Conservation (phyloP, 2,797 vertebrate species). For the Macrochelys suwanniensis region DNA sequence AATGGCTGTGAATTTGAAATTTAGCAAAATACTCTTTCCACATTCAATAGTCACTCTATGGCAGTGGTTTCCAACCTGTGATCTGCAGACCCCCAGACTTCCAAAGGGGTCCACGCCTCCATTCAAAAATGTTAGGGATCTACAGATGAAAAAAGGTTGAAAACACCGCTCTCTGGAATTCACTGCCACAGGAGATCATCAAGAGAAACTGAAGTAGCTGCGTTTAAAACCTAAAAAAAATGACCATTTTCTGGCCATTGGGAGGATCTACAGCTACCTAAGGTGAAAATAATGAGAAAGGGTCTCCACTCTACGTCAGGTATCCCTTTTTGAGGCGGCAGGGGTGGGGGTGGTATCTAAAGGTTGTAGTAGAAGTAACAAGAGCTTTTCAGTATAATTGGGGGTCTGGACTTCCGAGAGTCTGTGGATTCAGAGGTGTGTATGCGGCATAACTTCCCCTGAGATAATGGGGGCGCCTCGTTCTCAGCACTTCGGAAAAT, state of each 20-base stretch:
- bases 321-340: background rate
- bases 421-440: background rate
- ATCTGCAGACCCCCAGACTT: no score
- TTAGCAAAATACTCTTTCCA: background rate
- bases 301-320: background rate
- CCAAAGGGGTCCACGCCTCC: no score
- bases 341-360: no score
- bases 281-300: background rate
- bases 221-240: background rate
- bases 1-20: slow-evolving; percentile 4
- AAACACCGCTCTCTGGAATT: background rate
- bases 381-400: background rate
- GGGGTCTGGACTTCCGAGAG: background rate
- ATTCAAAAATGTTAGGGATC: no score
- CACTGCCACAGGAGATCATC: background rate
- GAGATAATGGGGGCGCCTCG: background rate
- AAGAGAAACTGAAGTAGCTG: background rate
- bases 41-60: background rate
- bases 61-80: no score
- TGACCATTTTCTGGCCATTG: no score
- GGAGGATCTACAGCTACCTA: background rate
- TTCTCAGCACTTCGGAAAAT: background rate
- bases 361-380: background rate
- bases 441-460: background rate
- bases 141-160: no score